Evolutionary conservation across 2,113 vertebrate genomes (phyloP).

Genomic region (Cynopterus brachyotis): DNA sequence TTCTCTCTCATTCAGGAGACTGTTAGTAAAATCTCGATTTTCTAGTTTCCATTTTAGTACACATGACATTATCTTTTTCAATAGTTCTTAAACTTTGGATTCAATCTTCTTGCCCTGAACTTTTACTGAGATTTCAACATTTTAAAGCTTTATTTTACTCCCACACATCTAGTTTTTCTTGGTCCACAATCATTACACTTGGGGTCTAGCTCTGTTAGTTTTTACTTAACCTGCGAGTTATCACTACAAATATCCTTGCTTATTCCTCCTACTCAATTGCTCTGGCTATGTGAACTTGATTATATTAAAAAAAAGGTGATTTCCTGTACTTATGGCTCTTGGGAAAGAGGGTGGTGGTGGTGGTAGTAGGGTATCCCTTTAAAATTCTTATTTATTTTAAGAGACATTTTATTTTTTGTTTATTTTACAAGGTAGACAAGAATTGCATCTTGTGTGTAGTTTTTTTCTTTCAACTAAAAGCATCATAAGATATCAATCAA

Average conservation of each 20-base stretch:
- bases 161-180: slow-evolving; percentile 57
- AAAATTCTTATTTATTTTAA: slow-evolving; percentile 15
- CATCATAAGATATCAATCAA: neutral
- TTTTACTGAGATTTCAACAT: slow-evolving; percentile 41
- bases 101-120: slow-evolving; percentile 41
- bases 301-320: neutral
- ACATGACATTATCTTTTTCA: slow-evolving; percentile 44
- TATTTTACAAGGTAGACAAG: neutral
- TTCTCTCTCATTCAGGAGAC: slow-evolving; percentile 27
- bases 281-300: neutral
- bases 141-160: slow-evolving; percentile 48
- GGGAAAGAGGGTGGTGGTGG: too few relatives aligned
- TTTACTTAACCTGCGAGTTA: slow-evolving; percentile 48
- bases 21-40: slow-evolving; percentile 43
- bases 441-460: neutral
- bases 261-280: slow-evolving; percentile 21
- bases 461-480: neutral
- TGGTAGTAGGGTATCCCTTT: neutral
- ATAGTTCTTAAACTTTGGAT: slow-evolving; percentile 50
- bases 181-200: slow-evolving; percentile 3
- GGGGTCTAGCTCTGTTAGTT: slow-evolving; percentile 34
- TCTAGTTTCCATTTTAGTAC: slow-evolving; percentile 26
- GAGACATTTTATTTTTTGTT: neutral
- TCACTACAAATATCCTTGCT: neutral
- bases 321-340: neutral